Conservation (phyloP, 92 coral and sea anemone species). For the Porites evermanni region DNA sequence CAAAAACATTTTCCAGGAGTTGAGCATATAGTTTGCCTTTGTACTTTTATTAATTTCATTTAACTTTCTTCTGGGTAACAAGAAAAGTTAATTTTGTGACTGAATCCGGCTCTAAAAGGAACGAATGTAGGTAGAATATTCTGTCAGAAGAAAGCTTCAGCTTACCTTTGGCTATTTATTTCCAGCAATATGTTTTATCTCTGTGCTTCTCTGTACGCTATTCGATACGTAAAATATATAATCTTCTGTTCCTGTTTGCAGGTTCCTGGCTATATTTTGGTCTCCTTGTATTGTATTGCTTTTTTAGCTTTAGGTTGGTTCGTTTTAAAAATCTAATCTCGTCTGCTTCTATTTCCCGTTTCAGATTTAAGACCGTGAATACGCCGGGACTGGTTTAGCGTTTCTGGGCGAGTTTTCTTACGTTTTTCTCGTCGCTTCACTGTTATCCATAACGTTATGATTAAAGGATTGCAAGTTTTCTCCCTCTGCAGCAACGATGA, state of each 20-base stretch:
- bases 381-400: slow-evolving; percentile 31
- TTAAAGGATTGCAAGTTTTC: slow-evolving; percentile 11
- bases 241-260: slow-evolving; percentile 11
- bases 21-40: slow-evolving; percentile 2
- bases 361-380: slow-evolving; percentile 49
- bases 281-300: not conserved
- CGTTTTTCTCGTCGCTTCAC: slow-evolving; percentile 10
- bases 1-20: slow-evolving; percentile 1
- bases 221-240: not conserved
- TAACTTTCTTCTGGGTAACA: not conserved
- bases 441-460: slow-evolving; percentile 28
- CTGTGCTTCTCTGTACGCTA: slow-evolving; percentile 24
- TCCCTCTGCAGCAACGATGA: slow-evolving; percentile 19
- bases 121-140: not conserved
- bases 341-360: slow-evolving; percentile 26
- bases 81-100: not conserved
- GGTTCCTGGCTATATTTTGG: not conserved
- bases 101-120: not conserved
- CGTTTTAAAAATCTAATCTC: not conserved
- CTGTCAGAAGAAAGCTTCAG: not conserved
- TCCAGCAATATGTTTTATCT: slow-evolving; percentile 13
- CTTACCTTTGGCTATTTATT: not conserved
- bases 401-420: slow-evolving; percentile 21
- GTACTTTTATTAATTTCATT: slow-evolving; percentile 1
- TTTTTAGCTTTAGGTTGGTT: not conserved